Evolutionary conservation across 2,888 invertebrate species (phyloP).

Genomic region (Drosophila nr. fundita): DNA sequence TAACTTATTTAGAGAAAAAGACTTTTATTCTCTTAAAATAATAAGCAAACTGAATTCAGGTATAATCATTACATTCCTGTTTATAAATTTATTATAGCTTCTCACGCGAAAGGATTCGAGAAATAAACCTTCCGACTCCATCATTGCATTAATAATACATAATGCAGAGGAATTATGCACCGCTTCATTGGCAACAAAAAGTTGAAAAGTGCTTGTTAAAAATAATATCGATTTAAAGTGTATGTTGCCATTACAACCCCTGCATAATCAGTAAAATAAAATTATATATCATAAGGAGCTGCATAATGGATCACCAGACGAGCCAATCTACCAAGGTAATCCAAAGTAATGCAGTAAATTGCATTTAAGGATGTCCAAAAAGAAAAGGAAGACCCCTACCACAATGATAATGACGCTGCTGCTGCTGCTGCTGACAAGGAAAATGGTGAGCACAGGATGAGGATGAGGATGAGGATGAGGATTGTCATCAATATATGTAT

Average conservation of each 20-base stretch:
- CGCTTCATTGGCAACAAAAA: background rate
- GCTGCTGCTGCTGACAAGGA: constrained; percentile 24
- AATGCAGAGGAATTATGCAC: background rate
- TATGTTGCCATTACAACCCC: background rate
- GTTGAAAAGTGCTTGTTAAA: constrained; percentile 1
- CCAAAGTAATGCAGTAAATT: constrained; percentile 43
- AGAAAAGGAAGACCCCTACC: background rate
- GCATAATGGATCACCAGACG: constrained; percentile 27
- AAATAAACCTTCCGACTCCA: background rate
- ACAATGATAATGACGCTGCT: constrained; percentile 42
- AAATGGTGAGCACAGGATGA: constrained; percentile 33
- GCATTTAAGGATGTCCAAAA: constrained; percentile 48
- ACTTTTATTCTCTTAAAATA: background rate
- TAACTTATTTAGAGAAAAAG: background rate
- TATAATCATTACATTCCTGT: background rate
- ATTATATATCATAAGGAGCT: constrained; percentile 31
- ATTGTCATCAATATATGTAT: constrained; percentile 20
- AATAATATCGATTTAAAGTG: constrained; percentile 7
- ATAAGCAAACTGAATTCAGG: background rate
- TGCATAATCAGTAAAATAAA: background rate
- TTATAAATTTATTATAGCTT: background rate
- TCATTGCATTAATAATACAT: background rate
- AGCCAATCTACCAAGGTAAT: constrained; percentile 15
- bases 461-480: constrained; percentile 13
- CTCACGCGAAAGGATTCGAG: background rate